Conservation (phyloP, 2,113 vertebrate species). For the Sitta europaea region DNA sequence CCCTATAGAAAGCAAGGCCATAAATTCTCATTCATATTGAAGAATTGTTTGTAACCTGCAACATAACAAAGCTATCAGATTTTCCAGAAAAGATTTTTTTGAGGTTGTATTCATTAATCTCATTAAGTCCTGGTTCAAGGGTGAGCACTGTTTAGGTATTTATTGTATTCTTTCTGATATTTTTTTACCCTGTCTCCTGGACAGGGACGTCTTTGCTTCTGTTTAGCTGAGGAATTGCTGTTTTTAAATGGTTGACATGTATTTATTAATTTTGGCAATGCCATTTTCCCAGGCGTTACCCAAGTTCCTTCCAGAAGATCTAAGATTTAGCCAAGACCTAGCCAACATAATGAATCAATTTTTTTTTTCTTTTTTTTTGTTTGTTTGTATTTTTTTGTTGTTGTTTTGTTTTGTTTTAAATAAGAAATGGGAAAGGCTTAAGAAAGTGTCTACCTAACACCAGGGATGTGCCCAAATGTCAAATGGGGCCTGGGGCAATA, state of each 20-base stretch:
- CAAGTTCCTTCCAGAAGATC: neutral
- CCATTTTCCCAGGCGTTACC: neutral
- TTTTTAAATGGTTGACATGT: neutral
- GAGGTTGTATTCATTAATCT: neutral
- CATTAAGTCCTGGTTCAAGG: neutral
- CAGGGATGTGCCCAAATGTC: neutral
- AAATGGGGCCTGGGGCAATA: neutral
- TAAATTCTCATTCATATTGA: neutral
- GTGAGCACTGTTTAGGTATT: neutral
- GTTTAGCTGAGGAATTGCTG: neutral
- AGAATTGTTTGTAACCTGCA: neutral
- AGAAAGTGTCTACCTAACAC: neutral
- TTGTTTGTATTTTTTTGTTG: neutral
- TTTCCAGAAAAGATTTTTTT: neutral
- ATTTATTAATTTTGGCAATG: neutral
- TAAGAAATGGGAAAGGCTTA: neutral
- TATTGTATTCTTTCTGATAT: neutral
- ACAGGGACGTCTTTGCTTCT: neutral
- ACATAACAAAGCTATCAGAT: neutral
- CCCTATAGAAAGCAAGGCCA: neutral
- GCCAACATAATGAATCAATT: neutral
- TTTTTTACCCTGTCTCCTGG: neutral
- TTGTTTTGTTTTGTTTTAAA: neutral
- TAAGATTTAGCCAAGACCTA: neutral
- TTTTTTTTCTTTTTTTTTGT: neutral